Conservation (phyloP, 2,888 invertebrate species). For the Barypeithes pellucidus region DNA sequence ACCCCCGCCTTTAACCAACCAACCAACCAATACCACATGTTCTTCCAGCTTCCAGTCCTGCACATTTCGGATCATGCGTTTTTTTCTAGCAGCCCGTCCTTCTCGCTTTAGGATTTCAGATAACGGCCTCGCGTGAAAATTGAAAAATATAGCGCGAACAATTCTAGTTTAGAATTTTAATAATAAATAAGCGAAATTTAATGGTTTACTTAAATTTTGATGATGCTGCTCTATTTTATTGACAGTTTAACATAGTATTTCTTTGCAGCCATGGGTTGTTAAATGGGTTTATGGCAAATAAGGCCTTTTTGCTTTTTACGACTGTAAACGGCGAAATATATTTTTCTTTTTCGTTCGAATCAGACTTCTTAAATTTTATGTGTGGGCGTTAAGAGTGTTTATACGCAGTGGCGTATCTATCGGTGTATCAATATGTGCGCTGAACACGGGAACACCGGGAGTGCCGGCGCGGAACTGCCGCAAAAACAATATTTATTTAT, state of each 20-base stretch:
- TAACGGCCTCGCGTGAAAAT: constrained; percentile 64
- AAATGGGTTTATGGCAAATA: constrained; percentile 18
- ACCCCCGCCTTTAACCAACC: too few relatives aligned
- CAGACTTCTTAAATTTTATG: too few relatives aligned
- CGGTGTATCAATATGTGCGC: too few relatives aligned
- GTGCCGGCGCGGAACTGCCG: too few relatives aligned
- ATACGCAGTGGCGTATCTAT: too few relatives aligned
- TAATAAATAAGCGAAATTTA: constrained; percentile 56
- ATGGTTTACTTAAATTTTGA: constrained; percentile 50
- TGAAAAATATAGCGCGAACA: constrained; percentile 64
- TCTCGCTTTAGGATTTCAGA: constrained; percentile 62
- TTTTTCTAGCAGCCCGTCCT: constrained; percentile 38
- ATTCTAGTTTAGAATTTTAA: constrained; percentile 56
- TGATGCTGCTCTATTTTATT: constrained; percentile 39
- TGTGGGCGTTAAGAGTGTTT: too few relatives aligned
- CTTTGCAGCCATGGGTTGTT: constrained; percentile 17
- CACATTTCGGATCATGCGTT: constrained; percentile 2
- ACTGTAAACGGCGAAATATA: neutral
- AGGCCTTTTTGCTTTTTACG: neutral
- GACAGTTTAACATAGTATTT: constrained; percentile 37
- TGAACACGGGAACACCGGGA: too few relatives aligned
- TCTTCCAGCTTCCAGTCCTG: constrained; percentile 7
- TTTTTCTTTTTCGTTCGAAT: neutral
- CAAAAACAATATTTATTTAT: too few relatives aligned
- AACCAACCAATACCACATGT: too few relatives aligned